Evolutionary conservation across 64 coral and sea anemone species (phyloP), one percentile per base, ranked within the genome.

Genomic region (Stichodactyla helianthus): DNA sequence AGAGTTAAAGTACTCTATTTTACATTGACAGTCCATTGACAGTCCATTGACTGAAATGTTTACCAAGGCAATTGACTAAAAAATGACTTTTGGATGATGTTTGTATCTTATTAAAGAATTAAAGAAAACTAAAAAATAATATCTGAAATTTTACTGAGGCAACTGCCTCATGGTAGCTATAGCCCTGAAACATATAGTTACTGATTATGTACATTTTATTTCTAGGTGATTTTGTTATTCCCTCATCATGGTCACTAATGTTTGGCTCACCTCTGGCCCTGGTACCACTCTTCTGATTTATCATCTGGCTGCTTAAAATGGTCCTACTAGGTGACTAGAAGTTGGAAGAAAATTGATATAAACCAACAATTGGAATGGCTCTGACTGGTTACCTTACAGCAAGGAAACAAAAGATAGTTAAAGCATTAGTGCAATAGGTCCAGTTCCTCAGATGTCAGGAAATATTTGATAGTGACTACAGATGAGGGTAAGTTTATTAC

Each of bases 221-320:
- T 84, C 9, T 85, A 95, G 93, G 89, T 91, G 86, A 85, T 53
- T 95, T 95, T 71, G 56, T 54, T 10, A 84, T 95, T 31, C 93
- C 93, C 22, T 78, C 93, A 54, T 95, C 93, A 7, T 95, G 93
- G 93, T 83, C 70, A 68, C 51, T 95, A 52, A 91, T 95, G 93
- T 95, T 95, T 82, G 93, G 93, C 2, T 95, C 93, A 19, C 93
- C 93, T 15, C 51, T 95, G 6, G 62, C 62, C 5, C 62, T 19
- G 4, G 18, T 65, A 7, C 20, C 62, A 65, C 62, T 65, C 62
- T 65, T 65, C 62, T 65, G 9, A 65, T 65, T 65, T n/a, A 44
- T 65, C 22, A n/a, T 65, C 59, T 22, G 9, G 4, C 9, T 22
- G 0, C 20, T 20, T 65, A 18, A 65, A 6, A 65, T 65, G 19